Percentiles rank a stretch among this genome's conserved stretches.
Evolutionary conservation across 1,140 invertebrate genomes (phyloP).

Genomic region (Bombus sylvicola): DNA sequence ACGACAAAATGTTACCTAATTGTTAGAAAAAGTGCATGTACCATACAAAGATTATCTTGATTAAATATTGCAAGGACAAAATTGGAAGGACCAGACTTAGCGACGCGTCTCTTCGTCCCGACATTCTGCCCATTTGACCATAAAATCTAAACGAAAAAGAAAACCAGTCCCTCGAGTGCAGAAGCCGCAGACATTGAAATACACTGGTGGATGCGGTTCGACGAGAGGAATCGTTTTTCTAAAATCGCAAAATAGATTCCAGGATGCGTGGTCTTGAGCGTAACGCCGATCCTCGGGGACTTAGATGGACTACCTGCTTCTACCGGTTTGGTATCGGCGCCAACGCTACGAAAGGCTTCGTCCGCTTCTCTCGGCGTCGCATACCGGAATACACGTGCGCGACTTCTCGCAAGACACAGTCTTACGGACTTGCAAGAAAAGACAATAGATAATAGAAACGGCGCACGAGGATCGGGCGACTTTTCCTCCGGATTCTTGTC

Average conservation of each 20-base stretch:
- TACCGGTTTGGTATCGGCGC: conserved; percentile 72
- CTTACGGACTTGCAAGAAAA: conserved; percentile 40
- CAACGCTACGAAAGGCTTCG: conserved; percentile 62
- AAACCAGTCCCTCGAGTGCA: background rate
- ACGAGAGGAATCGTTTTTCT: conserved; percentile 21
- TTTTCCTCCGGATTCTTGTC: conserved; percentile 29
- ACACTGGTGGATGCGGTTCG: background rate
- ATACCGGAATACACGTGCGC: conserved; percentile 50
- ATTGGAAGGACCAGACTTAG: too few species aligned
- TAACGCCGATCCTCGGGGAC: conserved; percentile 48
- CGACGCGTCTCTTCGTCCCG: background rate
- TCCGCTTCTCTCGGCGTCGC: conserved; percentile 51
- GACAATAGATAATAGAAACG: conserved; percentile 59
- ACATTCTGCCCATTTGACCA: background rate
- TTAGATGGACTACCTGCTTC: conserved; percentile 71
- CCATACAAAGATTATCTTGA: too few species aligned
- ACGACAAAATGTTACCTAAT: too few species aligned
- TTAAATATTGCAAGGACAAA: too few species aligned
- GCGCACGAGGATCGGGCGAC: conserved; percentile 13
- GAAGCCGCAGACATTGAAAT: background rate
- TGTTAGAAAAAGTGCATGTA: too few species aligned
- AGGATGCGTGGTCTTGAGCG: conserved; percentile 30
- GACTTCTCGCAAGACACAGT: conserved; percentile 29
- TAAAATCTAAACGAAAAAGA: background rate
- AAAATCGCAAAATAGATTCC: conserved; percentile 45